Evolutionary conservation across 2,888 invertebrate species (phyloP).

Genomic region (Mesorhabditis sp.): DNA sequence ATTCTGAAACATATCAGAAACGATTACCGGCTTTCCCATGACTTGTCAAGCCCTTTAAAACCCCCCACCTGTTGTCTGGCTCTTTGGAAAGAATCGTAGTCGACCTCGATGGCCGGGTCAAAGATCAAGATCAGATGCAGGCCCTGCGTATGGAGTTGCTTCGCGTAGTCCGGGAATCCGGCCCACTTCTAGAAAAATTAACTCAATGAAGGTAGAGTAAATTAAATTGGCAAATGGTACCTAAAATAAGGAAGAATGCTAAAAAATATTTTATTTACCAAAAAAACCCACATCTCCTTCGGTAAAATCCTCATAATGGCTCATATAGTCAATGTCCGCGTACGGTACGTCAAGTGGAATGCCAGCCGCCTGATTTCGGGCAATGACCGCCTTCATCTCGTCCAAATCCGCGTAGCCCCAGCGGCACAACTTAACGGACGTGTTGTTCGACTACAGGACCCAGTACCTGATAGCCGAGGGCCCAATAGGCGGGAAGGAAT

Average conservation of each 20-base stretch:
- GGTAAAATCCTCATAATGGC: slow-evolving; percentile 33
- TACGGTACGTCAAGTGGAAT: slow-evolving; percentile 50
- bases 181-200: slow-evolving; percentile 35
- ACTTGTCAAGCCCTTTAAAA: neutral
- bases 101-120: slow-evolving; percentile 54
- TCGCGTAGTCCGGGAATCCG: slow-evolving; percentile 39
- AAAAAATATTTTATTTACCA: neutral
- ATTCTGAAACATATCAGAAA: slow-evolving; percentile 16
- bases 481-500: slow-evolving; percentile 57
- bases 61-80: slow-evolving; percentile 26
- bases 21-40: neutral
- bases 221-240: no score
- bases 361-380: slow-evolving; percentile 32
- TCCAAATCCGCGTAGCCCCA: slow-evolving; percentile 46
- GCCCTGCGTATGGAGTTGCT: slow-evolving; percentile 36
- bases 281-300: slow-evolving; percentile 26
- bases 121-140: slow-evolving; percentile 50
- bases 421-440: slow-evolving; percentile 28
- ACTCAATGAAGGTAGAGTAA: no score
- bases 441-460: neutral
- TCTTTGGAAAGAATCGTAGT: slow-evolving; percentile 45
- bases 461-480: slow-evolving; percentile 48
- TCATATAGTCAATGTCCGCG: slow-evolving; percentile 51
- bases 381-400: slow-evolving; percentile 42
- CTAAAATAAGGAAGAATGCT: neutral